Percentiles rank a stretch among this genome's conserved stretches.
phyloP scores from a whole-genome alignment of 2,888 invertebrate species.

The Hermodice carunculata region DNA sequence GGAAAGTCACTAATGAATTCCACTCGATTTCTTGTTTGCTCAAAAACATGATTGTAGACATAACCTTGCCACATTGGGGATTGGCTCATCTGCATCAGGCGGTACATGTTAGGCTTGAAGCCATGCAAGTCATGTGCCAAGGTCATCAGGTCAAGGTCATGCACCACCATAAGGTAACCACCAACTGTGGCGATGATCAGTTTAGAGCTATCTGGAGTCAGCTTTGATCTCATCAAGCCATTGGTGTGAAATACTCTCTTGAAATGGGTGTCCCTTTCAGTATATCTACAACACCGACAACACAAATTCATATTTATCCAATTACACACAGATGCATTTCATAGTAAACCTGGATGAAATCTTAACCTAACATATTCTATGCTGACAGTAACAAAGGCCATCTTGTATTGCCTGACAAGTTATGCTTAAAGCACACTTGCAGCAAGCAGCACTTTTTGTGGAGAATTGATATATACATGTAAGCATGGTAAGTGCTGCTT shows the following conservation, averaged over 20 bases:
- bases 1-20: conserved; percentile 95
- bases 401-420: too few relatives aligned
- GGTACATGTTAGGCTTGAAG: conserved; percentile 87
- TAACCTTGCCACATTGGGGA: conserved; percentile 76
- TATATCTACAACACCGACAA: too few relatives aligned
- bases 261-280: too few relatives aligned
- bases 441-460: too few relatives aligned
- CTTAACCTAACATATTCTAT: too few relatives aligned
- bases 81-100: conserved; percentile 86
- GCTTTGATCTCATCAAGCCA: conserved; percentile 86
- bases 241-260: conserved; percentile 80
- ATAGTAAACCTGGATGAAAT: too few relatives aligned
- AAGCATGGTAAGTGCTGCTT: too few relatives aligned
- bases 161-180: conserved; percentile 90
- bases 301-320: too few relatives aligned
- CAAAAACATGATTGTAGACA: conserved; percentile 86
- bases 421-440: too few relatives aligned
- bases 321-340: too few relatives aligned
- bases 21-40: conserved; percentile 84
- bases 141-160: conserved; percentile 86
- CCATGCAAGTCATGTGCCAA: conserved; percentile 81
- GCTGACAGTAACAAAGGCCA: too few relatives aligned
- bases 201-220: conserved; percentile 88
- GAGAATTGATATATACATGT: too few relatives aligned
- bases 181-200: conserved; percentile 92